Evolutionary conservation across 2,797 vertebrate species (phyloP).

Genomic region (Etheostoma nigrum): DNA sequence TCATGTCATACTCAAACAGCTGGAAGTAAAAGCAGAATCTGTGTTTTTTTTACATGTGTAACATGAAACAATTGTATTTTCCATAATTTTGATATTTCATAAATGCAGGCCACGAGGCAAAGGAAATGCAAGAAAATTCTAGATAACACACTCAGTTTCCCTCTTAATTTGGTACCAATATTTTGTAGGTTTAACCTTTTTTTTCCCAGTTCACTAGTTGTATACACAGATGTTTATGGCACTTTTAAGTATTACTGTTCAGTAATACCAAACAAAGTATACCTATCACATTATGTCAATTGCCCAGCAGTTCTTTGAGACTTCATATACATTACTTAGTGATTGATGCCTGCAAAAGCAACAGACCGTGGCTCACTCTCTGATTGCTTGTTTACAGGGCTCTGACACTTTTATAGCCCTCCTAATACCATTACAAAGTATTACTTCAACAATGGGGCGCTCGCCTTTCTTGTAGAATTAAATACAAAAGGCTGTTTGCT

Average conservation of each 20-base stretch:
- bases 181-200: constrained; percentile 14
- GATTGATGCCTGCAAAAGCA: constrained; percentile 72
- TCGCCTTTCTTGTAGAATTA: constrained; percentile 65
- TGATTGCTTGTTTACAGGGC: constrained; percentile 76
- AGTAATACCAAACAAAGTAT: constrained; percentile 44
- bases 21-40: not conserved
- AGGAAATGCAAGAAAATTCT: not conserved
- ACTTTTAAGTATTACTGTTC: constrained; percentile 35
- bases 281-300: constrained; percentile 52
- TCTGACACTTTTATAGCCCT: constrained; percentile 78
- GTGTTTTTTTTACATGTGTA: not conserved
- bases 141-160: not conserved
- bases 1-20: constrained; percentile 11
- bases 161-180: not conserved
- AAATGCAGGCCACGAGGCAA: not conserved
- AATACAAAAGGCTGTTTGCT: constrained; percentile 65
- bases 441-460: constrained; percentile 68
- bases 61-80: not conserved
- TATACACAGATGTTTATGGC: constrained; percentile 9
- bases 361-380: constrained; percentile 72
- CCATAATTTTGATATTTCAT: not conserved
- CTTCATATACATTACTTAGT: constrained; percentile 65
- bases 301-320: constrained; percentile 53
- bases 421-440: constrained; percentile 80
- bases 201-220: not conserved